Evolutionary conservation across 2,888 invertebrate genomes (phyloP), one percentile per base, ranked within the genome.

Genomic region (Drosophila meridionalis): DNA sequence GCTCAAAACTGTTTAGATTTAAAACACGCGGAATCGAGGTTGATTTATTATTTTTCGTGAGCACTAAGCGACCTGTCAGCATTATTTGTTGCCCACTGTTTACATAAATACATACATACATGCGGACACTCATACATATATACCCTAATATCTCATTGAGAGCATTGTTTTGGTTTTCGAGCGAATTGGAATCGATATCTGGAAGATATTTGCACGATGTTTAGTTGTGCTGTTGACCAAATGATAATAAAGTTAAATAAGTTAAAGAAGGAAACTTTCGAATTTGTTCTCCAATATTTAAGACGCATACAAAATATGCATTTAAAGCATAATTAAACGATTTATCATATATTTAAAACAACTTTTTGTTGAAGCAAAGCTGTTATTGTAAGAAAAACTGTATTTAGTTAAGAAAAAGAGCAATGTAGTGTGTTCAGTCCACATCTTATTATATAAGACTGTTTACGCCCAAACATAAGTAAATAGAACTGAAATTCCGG

Each of bases 121-220:
- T 42, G 57, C 45, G 26, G n/a, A 40, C 26, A 58, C 52, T 47
- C 11, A 40, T 38, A 52, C 3, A 6, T 6, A 11, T 5, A 26
- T 38, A 53, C n/a, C 5, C 30, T n/a, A 38, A 38, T 30, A 68
- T 43, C 2, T 36, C 36, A 47, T 14, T 11, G 26, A 40, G 30
- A n/a, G 11, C 9, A 26, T 61, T 47, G 56, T 74, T 62, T 60
- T 45, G 62, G 32, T 34, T 28, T 38, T 43, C 47, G 26, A 28
- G n/a, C 6, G 40, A 73, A 78, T 57, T 45, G 42, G 28, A 58
- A 55, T 59, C 40, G 34, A 52, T 34, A 42, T 59, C 55, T 63
- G 58, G 58, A 34, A 30, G 58, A 62, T 43, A 63, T 55, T 28
- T 50, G 11, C 45, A 48, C n/a, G 40, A 34, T 45, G 38, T 56